Percentiles rank a stretch among this genome's conserved stretches.
Conservation (phyloP, 2,888 invertebrate species). For the Diaprepes abbreviatus region DNA sequence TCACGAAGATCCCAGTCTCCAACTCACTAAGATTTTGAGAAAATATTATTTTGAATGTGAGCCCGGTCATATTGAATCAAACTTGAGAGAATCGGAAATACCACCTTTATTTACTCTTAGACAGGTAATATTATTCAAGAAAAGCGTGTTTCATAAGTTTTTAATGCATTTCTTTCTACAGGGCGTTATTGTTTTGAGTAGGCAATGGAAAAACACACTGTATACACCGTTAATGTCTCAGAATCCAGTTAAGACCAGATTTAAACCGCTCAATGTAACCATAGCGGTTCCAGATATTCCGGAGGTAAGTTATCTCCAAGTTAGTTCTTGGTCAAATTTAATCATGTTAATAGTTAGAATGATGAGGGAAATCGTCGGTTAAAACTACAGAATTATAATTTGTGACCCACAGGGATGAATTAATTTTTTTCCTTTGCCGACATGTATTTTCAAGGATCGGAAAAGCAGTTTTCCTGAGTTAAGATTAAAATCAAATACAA, state of each 20-base stretch:
- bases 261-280: conserved; percentile 88
- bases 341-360: no score
- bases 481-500: no score
- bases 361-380: no score
- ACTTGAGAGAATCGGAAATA: conserved; percentile 85
- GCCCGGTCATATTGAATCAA: conserved; percentile 83
- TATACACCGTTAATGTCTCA: conserved; percentile 86
- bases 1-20: conserved; percentile 96
- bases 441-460: no score
- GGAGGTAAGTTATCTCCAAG: conserved; percentile 75
- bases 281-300: conserved; percentile 88
- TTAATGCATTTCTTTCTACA: conserved; percentile 66
- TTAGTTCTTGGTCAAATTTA: no score
- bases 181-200: conserved; percentile 95
- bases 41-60: conserved; percentile 86
- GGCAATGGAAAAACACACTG: conserved; percentile 97
- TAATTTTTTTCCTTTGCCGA: no score
- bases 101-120: conserved; percentile 90
- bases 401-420: no score
- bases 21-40: conserved; percentile 90
- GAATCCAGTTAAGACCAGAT: conserved; percentile 89
- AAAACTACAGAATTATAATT: no score
- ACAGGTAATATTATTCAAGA: conserved; percentile 82
- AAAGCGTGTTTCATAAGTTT: no score
- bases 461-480: no score